These are phyloP conservation scores for Nephrocerus scutellatus DNA, from an alignment of 2,888 invertebrate genomes.

Conservation along the genomic window DNA sequence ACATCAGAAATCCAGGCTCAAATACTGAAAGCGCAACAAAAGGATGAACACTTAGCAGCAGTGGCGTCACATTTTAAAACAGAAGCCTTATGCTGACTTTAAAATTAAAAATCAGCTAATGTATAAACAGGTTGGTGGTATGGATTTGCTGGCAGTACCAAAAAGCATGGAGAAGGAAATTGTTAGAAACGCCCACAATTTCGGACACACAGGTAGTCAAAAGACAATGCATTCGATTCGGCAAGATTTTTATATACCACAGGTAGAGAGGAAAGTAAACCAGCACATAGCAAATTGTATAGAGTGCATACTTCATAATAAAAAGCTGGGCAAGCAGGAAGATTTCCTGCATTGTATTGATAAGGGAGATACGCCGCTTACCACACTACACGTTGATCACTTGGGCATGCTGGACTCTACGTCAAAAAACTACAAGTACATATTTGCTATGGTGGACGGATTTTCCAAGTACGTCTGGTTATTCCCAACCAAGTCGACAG, in stretches of 20 bases:
- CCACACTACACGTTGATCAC: conserved; percentile 30
- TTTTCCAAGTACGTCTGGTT: conserved; percentile 18
- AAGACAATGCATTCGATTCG: conserved; percentile 13
- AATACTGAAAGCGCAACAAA: conserved; percentile 16
- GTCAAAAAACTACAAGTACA: conserved; percentile 17
- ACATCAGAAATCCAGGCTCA: conserved; percentile 5
- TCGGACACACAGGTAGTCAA: conserved; percentile 13
- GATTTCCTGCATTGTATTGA: conserved; percentile 32
- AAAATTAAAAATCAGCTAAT: conserved; percentile 12
- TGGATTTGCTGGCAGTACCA: conserved; percentile 15
- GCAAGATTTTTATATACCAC: conserved; percentile 18
- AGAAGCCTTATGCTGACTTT: conserved; percentile 9
- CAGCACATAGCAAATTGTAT: conserved; percentile 17
- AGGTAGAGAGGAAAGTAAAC: conserved; percentile 16
- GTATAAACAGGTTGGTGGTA: conserved; percentile 12
- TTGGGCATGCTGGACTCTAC: conserved; percentile 22
- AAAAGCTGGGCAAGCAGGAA: conserved; percentile 33
- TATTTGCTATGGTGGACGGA: conserved; percentile 15
- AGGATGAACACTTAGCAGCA: conserved; percentile 13
- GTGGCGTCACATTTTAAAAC: conserved; percentile 13
- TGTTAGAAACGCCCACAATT: conserved; percentile 14
- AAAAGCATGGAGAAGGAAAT: conserved; percentile 18
- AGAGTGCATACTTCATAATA: conserved; percentile 15
- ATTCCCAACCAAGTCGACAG: conserved; percentile 10
- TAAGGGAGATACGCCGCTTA: conserved; percentile 29